phyloP scores from a whole-genome alignment of 1,140 invertebrate species.

The Spodoptera litura region DNA sequence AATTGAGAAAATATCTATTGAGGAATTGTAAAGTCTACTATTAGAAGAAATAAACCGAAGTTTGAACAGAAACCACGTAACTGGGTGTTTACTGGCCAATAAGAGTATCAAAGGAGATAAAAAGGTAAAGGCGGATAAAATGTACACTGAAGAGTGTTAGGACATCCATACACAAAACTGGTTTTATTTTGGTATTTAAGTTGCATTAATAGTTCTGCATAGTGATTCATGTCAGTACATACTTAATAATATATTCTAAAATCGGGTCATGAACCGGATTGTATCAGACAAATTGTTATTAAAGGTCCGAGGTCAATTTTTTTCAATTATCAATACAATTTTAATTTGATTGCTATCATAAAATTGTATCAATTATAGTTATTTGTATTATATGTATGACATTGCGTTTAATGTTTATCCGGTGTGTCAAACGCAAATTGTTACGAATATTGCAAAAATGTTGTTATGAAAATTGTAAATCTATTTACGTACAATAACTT shows the following conservation, averaged over 20 bases:
- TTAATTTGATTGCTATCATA: slow-evolving; percentile 5
- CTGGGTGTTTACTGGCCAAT: background rate
- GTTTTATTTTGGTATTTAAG: too few relatives aligned
- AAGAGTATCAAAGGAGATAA: background rate
- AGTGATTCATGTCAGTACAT: too few relatives aligned
- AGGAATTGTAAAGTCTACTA: too few relatives aligned
- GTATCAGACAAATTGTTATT: background rate
- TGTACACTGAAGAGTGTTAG: too few relatives aligned
- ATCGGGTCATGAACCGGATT: too few relatives aligned
- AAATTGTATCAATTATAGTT: slow-evolving; percentile 1
- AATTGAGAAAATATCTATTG: too few relatives aligned
- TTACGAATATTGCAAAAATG: background rate
- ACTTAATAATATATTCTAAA: too few relatives aligned
- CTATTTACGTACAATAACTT: background rate
- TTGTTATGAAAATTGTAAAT: background rate
- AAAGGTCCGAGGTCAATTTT: background rate
- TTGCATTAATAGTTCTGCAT: too few relatives aligned
- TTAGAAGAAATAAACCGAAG: too few relatives aligned
- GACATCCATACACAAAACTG: too few relatives aligned
- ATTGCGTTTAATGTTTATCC: slow-evolving; percentile 9
- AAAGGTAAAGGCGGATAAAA: too few relatives aligned
- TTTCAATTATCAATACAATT: background rate
- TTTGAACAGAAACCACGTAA: too few relatives aligned
- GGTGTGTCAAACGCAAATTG: background rate
- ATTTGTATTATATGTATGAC: slow-evolving; percentile 9